Evolutionary conservation across 2,888 invertebrate genomes (phyloP).

Genomic region (Ligdia adustata): DNA sequence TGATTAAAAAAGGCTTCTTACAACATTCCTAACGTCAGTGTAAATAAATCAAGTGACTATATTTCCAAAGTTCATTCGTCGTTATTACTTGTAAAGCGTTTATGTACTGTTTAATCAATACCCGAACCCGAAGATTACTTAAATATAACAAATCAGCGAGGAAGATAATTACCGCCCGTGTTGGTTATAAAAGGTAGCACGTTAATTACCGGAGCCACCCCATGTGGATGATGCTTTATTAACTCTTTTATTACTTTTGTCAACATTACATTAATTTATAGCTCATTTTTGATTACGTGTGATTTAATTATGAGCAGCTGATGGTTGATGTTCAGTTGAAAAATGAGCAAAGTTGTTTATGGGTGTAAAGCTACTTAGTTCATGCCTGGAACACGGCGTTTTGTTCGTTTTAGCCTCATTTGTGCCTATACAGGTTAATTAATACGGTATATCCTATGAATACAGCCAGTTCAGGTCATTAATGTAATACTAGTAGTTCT

Average conservation of each 20-base stretch:
- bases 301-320: constrained; percentile 11
- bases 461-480: neutral
- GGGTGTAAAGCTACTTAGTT: no score
- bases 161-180: constrained; percentile 28
- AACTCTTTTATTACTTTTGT: constrained; percentile 18
- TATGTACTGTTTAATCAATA: neutral
- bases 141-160: constrained; percentile 25
- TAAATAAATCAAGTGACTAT: neutral
- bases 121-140: constrained; percentile 3
- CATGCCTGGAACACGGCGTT: no score
- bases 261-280: constrained; percentile 22
- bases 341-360: neutral
- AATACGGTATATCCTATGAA: constrained; percentile 9
- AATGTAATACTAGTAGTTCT: no score
- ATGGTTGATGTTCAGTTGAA: neutral
- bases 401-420: no score
- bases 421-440: no score
- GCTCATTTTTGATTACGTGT: constrained; percentile 34
- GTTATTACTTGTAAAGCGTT: no score
- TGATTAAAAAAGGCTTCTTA: no score
- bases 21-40: no score
- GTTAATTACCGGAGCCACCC: constrained; percentile 47
- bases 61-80: no score
- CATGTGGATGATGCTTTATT: constrained; percentile 33
- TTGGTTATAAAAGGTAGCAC: constrained; percentile 54